Evolutionary conservation across 1,140 invertebrate species (phyloP).

Genomic region (Spodoptera litura): DNA sequence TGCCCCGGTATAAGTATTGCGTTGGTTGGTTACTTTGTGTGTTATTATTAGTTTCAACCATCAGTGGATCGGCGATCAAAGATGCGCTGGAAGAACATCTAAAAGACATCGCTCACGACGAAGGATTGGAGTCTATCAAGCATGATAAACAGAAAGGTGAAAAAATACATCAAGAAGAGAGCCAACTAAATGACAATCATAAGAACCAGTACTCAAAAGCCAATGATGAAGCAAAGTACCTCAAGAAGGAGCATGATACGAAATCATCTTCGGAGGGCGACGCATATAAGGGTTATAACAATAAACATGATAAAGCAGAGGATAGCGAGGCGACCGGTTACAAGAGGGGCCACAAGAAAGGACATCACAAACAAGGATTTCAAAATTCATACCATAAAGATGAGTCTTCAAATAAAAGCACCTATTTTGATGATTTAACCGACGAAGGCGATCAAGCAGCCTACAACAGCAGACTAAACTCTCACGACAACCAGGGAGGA

Average conservation of each 20-base stretch:
- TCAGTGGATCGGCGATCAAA: slow-evolving; percentile 74
- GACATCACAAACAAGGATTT: slow-evolving; percentile 88
- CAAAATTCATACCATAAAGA: slow-evolving; percentile 89
- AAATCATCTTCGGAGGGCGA: slow-evolving; percentile 78
- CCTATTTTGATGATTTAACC: slow-evolving; percentile 88
- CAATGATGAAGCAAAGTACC: slow-evolving; percentile 79
- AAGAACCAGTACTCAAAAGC: slow-evolving; percentile 81
- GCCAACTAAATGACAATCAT: slow-evolving; percentile 75
- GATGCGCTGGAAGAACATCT: slow-evolving; percentile 79
- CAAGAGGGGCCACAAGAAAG: slow-evolving; percentile 87
- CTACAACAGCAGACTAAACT: slow-evolving; percentile 83
- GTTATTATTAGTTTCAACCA: slow-evolving; percentile 60
- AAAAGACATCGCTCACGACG: slow-evolving; percentile 78
- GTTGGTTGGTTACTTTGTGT: slow-evolving; percentile 63
- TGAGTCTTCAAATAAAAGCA: slow-evolving; percentile 88
- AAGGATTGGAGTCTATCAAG: slow-evolving; percentile 75
- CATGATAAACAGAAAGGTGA: slow-evolving; percentile 80
- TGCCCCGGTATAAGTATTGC: slow-evolving; percentile 62
- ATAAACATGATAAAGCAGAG: slow-evolving; percentile 80
- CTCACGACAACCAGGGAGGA: slow-evolving; percentile 81
- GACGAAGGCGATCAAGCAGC: slow-evolving; percentile 87
- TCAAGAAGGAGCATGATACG: slow-evolving; percentile 80
- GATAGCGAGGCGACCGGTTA: slow-evolving; percentile 78
- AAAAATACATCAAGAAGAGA: slow-evolving; percentile 81
- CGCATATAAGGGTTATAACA: slow-evolving; percentile 77